phyloP scores from a whole-genome alignment of 2,113 vertebrate genomes.

The Pristiophorus japonicus region DNA sequence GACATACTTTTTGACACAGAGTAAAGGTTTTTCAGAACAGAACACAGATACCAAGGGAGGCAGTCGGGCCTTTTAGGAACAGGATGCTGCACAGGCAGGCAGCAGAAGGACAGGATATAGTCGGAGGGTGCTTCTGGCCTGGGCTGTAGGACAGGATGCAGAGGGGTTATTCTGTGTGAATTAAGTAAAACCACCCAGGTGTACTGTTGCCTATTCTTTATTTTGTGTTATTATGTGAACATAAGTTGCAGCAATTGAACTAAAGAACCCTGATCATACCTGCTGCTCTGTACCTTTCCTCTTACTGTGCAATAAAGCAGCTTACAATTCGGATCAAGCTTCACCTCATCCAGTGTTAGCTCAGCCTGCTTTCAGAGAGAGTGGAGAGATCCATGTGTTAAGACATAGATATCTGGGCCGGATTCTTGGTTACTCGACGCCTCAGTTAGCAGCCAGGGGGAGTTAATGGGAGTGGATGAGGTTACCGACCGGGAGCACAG shows the following conservation, averaged over 20 bases:
- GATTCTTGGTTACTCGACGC: no score
- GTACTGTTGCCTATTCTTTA: neutral
- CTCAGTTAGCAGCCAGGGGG: no score
- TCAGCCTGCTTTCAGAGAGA: neutral
- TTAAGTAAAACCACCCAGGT: neutral
- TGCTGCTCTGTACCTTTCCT: neutral
- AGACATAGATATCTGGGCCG: neutral
- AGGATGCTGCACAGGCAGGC: neutral
- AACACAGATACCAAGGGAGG: neutral
- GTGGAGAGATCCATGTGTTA: neutral
- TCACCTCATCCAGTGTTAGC: neutral
- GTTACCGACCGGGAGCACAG: no score
- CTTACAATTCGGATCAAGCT: neutral
- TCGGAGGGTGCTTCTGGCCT: neutral
- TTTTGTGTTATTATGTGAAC: neutral
- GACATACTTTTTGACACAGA: neutral
- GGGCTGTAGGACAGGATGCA: neutral
- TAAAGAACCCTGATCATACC: neutral
- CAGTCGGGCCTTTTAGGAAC: neutral
- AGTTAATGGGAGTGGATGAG: no score
- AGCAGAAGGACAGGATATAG: neutral
- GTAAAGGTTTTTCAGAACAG: neutral
- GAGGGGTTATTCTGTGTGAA: neutral
- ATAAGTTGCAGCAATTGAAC: neutral
- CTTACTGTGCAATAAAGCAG: no score